Evolutionary conservation across 2,888 invertebrate genomes (phyloP).

Genomic region (Hyles lineata): DNA sequence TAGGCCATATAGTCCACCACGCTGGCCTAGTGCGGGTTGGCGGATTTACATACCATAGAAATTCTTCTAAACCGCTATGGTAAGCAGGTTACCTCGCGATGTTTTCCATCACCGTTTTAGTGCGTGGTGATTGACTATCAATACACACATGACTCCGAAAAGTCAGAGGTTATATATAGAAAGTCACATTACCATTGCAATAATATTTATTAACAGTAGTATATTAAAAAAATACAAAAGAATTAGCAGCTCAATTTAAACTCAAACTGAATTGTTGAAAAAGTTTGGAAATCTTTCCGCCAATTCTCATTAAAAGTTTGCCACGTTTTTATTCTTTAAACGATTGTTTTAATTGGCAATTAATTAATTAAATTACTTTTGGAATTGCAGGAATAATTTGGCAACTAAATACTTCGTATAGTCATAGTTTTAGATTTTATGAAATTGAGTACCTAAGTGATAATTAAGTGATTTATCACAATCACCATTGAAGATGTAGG

Average conservation of each 20-base stretch:
- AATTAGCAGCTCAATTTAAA: slow-evolving; percentile 11
- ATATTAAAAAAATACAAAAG: neutral
- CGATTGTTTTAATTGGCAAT: neutral
- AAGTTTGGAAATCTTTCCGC: slow-evolving; percentile 18
- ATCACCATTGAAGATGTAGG: too few relatives aligned
- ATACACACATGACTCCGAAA: too few relatives aligned
- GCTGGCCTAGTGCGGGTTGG: too few relatives aligned
- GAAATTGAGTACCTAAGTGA: too few relatives aligned
- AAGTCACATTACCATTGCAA: neutral
- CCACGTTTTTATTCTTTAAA: slow-evolving; percentile 1
- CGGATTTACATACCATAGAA: too few relatives aligned
- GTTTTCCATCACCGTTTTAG: too few relatives aligned
- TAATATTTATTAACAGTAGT: neutral
- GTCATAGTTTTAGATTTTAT: neutral
- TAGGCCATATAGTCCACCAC: too few relatives aligned
- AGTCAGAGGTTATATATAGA: too few relatives aligned
- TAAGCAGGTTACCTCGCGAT: too few relatives aligned
- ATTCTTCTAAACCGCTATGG: too few relatives aligned
- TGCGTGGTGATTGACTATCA: too few relatives aligned
- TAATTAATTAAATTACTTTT: neutral
- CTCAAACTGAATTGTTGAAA: neutral
- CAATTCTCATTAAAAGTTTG: slow-evolving; percentile 22
- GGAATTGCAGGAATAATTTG: neutral
- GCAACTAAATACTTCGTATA: neutral
- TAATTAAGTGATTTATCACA: too few relatives aligned